Conservation (phyloP, 2,888 invertebrate genomes). For the Cephus runcator region DNA sequence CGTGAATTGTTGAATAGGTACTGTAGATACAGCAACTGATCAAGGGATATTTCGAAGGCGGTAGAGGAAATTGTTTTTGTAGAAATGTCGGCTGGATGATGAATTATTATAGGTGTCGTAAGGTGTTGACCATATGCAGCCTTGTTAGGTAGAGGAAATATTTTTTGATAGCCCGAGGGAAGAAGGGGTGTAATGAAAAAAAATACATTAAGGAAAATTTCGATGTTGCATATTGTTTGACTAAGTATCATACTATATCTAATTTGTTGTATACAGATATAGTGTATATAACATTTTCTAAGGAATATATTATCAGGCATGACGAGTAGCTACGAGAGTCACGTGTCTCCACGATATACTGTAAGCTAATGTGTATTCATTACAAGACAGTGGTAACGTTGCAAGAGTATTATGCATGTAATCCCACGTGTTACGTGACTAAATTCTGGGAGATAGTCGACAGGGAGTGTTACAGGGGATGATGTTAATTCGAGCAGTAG, state of each 20-base stretch:
- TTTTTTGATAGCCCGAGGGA: no score
- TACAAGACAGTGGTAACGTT: not conserved
- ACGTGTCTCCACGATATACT: not conserved
- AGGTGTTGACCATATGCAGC: no score
- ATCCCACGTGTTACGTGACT: not conserved
- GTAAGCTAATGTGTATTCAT: not conserved
- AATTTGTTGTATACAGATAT: not conserved
- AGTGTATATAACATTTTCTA: not conserved
- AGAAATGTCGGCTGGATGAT: no score
- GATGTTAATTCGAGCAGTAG: not conserved
- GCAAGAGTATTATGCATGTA: not conserved
- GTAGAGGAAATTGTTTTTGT: no score
- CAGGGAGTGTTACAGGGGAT: not conserved
- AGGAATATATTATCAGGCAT: not conserved
- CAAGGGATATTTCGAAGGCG: not conserved
- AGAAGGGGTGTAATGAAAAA: no score
- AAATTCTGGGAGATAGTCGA: not conserved
- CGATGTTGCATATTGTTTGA: no score
- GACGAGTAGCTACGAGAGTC: not conserved
- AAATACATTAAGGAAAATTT: no score
- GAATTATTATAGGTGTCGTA: no score
- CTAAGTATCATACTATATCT: not conserved
- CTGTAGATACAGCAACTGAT: not conserved
- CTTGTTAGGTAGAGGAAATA: no score
- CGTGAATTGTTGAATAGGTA: not conserved